Conservation (phyloP, 2,797 vertebrate genomes). For the Phoxinus dragarum region DNA sequence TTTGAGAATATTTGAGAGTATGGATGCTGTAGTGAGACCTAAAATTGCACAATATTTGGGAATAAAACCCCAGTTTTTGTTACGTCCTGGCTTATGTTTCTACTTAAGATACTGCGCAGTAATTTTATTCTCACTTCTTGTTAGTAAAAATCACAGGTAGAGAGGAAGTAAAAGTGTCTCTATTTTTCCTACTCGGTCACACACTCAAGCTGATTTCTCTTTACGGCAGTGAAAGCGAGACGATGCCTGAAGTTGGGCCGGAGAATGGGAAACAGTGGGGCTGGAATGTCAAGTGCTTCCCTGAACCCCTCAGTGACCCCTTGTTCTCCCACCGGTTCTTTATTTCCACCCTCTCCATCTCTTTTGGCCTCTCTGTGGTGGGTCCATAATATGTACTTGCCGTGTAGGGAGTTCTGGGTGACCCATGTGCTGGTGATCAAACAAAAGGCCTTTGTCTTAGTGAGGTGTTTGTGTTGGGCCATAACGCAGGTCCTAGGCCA, state of each 20-base stretch:
- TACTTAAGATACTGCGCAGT: neutral
- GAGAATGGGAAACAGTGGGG: conserved; percentile 26
- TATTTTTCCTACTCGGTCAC: neutral
- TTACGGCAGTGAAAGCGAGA: neutral
- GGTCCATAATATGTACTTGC: conserved; percentile 47
- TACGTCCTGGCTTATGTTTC: neutral
- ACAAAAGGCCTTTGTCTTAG: conserved; percentile 72
- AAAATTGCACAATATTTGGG: neutral
- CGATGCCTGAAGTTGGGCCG: neutral
- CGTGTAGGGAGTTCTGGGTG: conserved; percentile 22
- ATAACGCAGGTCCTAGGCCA: conserved; percentile 46
- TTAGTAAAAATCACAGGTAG: neutral
- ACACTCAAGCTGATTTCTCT: neutral
- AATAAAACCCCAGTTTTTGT: neutral
- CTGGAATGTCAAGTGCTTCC: conserved; percentile 42
- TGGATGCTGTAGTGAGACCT: neutral
- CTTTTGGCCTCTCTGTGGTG: conserved; percentile 39
- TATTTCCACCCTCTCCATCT: neutral
- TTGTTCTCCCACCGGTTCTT: conserved; percentile 3
- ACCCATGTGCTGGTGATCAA: conserved; percentile 59
- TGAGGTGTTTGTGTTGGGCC: conserved; percentile 51
- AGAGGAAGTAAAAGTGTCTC: conserved; percentile 6
- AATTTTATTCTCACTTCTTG: conserved; percentile 9
- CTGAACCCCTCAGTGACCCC: conserved; percentile 26
- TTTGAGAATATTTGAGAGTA: too few relatives aligned